A percentile compares a stretch with the other conserved stretches of the same genome.
These are phyloP conservation scores for Reticulitermes speratus DNA, from an alignment of 1,140 invertebrate species.

Conservation along the genomic window DNA sequence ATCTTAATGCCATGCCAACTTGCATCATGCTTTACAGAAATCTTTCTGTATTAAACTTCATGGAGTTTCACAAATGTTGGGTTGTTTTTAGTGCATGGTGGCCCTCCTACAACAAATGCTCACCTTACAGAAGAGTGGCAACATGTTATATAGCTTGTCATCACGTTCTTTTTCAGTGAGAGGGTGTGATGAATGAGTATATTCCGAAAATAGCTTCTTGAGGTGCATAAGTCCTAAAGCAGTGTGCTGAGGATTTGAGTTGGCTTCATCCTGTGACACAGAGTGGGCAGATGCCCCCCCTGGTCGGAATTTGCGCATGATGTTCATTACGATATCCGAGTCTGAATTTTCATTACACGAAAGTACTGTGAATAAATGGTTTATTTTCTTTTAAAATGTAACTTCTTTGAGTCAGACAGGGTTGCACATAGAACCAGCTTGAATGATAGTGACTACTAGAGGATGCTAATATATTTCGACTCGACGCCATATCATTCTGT, in stretches of 20 bases:
- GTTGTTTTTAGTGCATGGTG: too few species aligned
- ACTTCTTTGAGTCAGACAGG: too few species aligned
- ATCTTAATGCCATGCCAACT: too few species aligned
- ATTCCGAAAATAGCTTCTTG: conserved; percentile 94
- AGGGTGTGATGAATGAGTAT: conserved; percentile 80
- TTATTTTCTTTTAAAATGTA: too few species aligned
- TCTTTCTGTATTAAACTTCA: too few species aligned
- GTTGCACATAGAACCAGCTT: too few species aligned
- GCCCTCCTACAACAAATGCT: too few species aligned
- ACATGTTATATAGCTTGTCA: conserved; percentile 95
- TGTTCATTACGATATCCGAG: conserved; percentile 63
- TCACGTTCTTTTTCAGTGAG: conserved; percentile 82
- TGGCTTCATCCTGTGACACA: conserved; percentile 50
- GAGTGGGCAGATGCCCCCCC: conserved; percentile 55
- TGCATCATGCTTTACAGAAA: too few species aligned
- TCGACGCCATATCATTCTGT: neutral
- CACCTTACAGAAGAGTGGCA: conserved; percentile 98
- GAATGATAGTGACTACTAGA: too few species aligned
- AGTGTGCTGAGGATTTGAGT: conserved; percentile 68
- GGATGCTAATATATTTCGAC: neutral
- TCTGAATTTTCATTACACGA: neutral
- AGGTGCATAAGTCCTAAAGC: conserved; percentile 92
- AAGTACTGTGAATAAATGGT: neutral
- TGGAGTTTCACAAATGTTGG: too few species aligned
- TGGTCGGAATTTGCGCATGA: conserved; percentile 77